These are phyloP conservation scores for Mormyrops attenuatus DNA, from an alignment of 2,797 vertebrate species.

Conservation along the genomic window DNA sequence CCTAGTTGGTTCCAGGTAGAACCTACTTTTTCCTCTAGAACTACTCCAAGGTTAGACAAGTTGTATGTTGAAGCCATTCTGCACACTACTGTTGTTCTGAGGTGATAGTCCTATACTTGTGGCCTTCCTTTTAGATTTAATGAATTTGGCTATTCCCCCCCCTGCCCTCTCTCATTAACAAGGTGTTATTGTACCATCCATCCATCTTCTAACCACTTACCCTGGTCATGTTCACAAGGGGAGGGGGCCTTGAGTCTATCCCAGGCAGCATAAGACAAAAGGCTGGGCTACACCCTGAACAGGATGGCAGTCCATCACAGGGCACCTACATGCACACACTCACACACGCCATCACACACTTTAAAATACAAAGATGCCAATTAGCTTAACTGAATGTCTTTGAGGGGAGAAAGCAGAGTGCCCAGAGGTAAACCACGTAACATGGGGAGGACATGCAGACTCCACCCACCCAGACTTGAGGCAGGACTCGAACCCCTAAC, in stretches of 20 bases:
- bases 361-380: neutral
- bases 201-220: neutral
- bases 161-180: neutral
- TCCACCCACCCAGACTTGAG: neutral
- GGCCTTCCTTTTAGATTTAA: neutral
- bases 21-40: neutral
- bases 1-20: neutral
- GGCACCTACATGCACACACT: neutral
- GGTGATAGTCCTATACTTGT: neutral
- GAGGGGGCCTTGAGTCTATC: neutral
- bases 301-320: neutral
- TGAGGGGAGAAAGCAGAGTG: neutral
- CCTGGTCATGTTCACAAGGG: neutral
- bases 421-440: neutral
- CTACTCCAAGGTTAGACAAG: neutral
- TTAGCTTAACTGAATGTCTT: neutral
- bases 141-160: neutral
- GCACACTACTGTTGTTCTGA: neutral
- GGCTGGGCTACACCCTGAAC: neutral
- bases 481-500: neutral
- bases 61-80: neutral
- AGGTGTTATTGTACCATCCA: neutral
- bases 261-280: neutral
- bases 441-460: neutral
- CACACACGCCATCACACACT: neutral